Evolutionary conservation across 1,140 invertebrate species (phyloP).

Genomic region (Octopus sinensis): DNA sequence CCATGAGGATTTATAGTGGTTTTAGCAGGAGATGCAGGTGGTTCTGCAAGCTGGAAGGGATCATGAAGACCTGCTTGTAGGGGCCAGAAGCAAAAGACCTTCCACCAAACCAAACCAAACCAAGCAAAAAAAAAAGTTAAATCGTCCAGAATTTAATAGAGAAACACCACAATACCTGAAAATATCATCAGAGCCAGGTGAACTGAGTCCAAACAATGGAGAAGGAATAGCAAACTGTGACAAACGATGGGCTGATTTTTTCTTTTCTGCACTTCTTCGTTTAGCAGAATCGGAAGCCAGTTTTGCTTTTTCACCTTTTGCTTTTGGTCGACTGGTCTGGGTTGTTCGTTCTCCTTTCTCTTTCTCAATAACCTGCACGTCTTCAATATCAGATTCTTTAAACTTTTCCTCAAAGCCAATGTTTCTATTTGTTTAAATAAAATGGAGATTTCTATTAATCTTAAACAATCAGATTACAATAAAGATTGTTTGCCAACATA

Average conservation of each 20-base stretch:
- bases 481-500: too few relatives aligned
- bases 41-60: too few relatives aligned
- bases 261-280: conserved; percentile 44
- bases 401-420: conserved; percentile 46
- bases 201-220: conserved; percentile 46
- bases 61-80: too few relatives aligned
- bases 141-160: conserved; percentile 1
- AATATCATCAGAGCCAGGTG: conserved; percentile 52
- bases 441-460: too few relatives aligned
- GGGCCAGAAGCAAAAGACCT: too few relatives aligned
- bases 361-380: conserved; percentile 51
- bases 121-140: background rate
- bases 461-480: too few relatives aligned
- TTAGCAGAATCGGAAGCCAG: conserved; percentile 21
- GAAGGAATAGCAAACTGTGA: conserved; percentile 34
- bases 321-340: conserved; percentile 31
- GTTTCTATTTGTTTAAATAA: conserved; percentile 35
- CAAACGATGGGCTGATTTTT: conserved; percentile 23
- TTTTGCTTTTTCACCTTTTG: conserved; percentile 33
- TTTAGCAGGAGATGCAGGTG: too few relatives aligned
- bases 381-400: conserved; percentile 48
- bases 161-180: conserved; percentile 42
- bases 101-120: background rate
- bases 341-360: conserved; percentile 43
- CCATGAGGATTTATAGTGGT: too few relatives aligned